A percentile compares a stretch with the other conserved stretches of the same genome.
These are phyloP conservation scores for Orthonevra nobilis DNA, from an alignment of 2,888 invertebrate species.

Conservation along the genomic window DNA sequence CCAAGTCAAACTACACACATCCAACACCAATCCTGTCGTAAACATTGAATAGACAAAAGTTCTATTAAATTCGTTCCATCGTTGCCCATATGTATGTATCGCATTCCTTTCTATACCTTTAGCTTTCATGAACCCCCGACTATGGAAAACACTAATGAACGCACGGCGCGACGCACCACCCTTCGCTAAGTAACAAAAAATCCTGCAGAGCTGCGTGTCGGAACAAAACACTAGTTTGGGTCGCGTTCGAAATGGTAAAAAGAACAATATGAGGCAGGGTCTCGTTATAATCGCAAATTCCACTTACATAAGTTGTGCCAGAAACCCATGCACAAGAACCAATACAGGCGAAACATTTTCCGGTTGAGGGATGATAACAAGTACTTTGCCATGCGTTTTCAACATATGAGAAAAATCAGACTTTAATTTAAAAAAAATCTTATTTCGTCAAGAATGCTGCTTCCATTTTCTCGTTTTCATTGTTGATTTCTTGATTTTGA, in stretches of 20 bases:
- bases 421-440: too few relatives aligned
- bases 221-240: background rate
- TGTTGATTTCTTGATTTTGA: too few relatives aligned
- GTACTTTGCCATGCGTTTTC: too few relatives aligned
- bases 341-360: background rate
- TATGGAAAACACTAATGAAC: background rate
- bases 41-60: conserved; percentile 14
- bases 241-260: background rate
- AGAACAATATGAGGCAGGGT: background rate
- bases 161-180: background rate
- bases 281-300: background rate
- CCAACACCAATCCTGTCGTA: background rate
- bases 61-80: background rate
- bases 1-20: background rate
- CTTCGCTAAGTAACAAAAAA: conserved; percentile 15
- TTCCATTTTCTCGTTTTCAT: too few relatives aligned
- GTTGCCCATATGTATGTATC: background rate
- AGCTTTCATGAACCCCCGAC: background rate
- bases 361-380: too few relatives aligned
- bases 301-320: conserved; percentile 5
- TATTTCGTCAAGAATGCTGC: too few relatives aligned
- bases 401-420: too few relatives aligned
- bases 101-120: background rate
- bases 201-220: background rate
- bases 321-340: conserved; percentile 2